phyloP scores from a whole-genome alignment of 2,113 vertebrate genomes.

The Albula goreensis region DNA sequence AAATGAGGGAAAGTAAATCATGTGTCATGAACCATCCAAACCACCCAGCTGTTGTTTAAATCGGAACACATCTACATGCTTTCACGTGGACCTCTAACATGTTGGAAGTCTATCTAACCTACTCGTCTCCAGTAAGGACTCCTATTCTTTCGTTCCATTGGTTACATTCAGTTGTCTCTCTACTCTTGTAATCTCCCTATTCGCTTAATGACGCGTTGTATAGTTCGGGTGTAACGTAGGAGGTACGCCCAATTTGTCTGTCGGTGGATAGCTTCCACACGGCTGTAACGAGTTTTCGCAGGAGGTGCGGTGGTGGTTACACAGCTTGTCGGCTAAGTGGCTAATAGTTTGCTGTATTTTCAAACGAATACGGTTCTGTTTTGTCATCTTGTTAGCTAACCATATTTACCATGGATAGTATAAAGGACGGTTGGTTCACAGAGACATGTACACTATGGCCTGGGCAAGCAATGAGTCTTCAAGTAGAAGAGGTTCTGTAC shows the following conservation, averaged over 20 bases:
- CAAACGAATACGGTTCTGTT: not conserved
- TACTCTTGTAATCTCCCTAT: not conserved
- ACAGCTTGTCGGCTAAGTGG: not conserved
- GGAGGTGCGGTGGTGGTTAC: not conserved
- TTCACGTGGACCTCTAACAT: slow-evolving; percentile 25
- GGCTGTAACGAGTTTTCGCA: slow-evolving; percentile 16
- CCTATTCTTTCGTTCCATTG: not conserved
- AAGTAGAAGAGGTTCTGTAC: slow-evolving; percentile 87
- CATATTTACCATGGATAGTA: slow-evolving; percentile 63
- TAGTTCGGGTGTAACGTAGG: slow-evolving; percentile 25
- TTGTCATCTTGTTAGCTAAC: not conserved
- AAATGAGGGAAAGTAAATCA: not conserved
- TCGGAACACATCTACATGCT: not conserved
- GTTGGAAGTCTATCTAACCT: slow-evolving; percentile 14
- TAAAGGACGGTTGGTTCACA: slow-evolving; percentile 92
- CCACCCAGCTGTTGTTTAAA: not conserved
- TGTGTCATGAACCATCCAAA: not conserved
- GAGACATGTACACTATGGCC: slow-evolving; percentile 89
- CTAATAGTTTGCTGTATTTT: slow-evolving; percentile 6
- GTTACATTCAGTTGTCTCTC: not conserved
- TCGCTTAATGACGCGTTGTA: not conserved
- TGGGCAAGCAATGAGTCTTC: slow-evolving; percentile 88
- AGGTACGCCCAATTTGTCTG: slow-evolving; percentile 46
- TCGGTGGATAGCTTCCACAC: not conserved
- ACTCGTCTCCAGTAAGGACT: not conserved